These are phyloP conservation scores for Trichopria drosophilae DNA, from an alignment of 2,888 invertebrate species.

Conservation along the genomic window DNA sequence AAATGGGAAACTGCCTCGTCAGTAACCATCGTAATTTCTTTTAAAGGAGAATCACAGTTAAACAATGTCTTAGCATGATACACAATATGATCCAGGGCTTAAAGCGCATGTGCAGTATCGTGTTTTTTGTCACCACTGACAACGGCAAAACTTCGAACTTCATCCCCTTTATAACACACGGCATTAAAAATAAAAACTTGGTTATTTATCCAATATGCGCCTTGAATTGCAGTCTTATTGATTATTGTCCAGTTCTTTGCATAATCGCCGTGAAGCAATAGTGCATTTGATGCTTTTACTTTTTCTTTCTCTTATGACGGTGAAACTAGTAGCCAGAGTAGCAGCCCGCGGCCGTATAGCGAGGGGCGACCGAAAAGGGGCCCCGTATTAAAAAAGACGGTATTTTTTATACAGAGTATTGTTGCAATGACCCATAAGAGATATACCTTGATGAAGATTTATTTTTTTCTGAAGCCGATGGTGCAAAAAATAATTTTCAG, in stretches of 20 bases:
- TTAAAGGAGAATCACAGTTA: too few species aligned
- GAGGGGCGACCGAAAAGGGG: too few species aligned
- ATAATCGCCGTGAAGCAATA: conserved; percentile 13
- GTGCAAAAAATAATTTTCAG: too few species aligned
- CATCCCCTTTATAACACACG: conserved; percentile 10
- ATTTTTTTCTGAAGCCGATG: too few species aligned
- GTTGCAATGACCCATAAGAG: too few species aligned
- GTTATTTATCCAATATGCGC: conserved; percentile 19
- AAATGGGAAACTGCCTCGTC: conserved; percentile 16
- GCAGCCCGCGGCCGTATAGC: too few species aligned
- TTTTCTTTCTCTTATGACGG: conserved; percentile 3
- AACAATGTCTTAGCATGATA: too few species aligned
- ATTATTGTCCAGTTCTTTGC: conserved; percentile 22
- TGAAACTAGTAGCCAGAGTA: too few species aligned
- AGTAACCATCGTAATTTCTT: conserved; percentile 10
- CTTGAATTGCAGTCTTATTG: conserved; percentile 13
- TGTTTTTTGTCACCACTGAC: conserved; percentile 16
- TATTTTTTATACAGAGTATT: too few species aligned
- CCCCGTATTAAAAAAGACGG: too few species aligned
- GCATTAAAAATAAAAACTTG: conserved; percentile 20
- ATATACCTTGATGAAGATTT: too few species aligned
- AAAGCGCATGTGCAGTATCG: conserved; percentile 18
- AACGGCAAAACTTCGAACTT: conserved; percentile 11
- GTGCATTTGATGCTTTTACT: background rate
- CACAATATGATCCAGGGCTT: too few species aligned